phyloP scores from a whole-genome alignment of 2,888 invertebrate species.

The Platycheirus rosarum region DNA sequence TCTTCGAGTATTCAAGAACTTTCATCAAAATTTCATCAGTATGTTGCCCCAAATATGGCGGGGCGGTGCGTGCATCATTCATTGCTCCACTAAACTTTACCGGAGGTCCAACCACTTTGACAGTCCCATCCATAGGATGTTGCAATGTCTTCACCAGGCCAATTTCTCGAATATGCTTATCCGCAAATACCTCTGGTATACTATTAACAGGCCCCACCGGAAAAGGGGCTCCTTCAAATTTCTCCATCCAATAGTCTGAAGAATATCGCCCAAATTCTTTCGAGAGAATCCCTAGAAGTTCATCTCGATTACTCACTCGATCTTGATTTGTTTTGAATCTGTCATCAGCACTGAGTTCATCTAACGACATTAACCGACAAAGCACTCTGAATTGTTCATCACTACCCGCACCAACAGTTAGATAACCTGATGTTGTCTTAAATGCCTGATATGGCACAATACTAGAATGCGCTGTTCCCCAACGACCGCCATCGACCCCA shows the following conservation, averaged over 20 bases:
- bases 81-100: conserved; percentile 90
- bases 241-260: conserved; percentile 88
- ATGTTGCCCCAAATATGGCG: conserved; percentile 94
- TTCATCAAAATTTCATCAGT: conserved; percentile 89
- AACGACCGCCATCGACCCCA: conserved; percentile 88
- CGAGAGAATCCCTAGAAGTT: conserved; percentile 86
- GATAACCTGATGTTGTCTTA: conserved; percentile 90
- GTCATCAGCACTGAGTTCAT: conserved; percentile 85
- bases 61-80: conserved; percentile 88
- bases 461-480: conserved; percentile 97
- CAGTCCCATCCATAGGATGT: conserved; percentile 87
- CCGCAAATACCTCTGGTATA: conserved; percentile 92
- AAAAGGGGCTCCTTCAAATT: conserved; percentile 89
- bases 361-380: conserved; percentile 86
- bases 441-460: conserved; percentile 98
- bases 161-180: conserved; percentile 91
- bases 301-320: conserved; percentile 90
- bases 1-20: conserved; percentile 86
- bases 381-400: conserved; percentile 90
- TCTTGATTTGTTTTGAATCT: conserved; percentile 88
- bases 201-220: conserved; percentile 96
- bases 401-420: conserved; percentile 94
- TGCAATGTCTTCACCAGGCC: conserved; percentile 88
- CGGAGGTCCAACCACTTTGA: conserved; percentile 93
- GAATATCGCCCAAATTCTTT: conserved; percentile 86